These are phyloP conservation scores for Nineta flava DNA, from an alignment of 2,888 invertebrate genomes.

Conservation along the genomic window DNA sequence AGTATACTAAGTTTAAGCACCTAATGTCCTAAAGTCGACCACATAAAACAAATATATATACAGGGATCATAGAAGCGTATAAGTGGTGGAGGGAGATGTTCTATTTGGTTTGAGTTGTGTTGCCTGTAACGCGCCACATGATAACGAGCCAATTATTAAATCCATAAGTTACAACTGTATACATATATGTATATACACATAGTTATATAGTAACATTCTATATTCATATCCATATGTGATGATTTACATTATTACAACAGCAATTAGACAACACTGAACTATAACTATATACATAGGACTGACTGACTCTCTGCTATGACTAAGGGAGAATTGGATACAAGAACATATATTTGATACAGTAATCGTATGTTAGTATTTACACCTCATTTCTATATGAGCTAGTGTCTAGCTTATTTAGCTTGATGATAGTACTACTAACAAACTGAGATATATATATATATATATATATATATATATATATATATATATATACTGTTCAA, in stretches of 20 bases:
- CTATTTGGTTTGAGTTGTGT: background rate
- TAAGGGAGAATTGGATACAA: too few relatives aligned
- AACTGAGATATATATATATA: too few relatives aligned
- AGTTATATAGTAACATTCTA: background rate
- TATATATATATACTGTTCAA: too few relatives aligned
- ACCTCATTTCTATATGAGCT: too few relatives aligned
- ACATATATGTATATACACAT: constrained; percentile 1
- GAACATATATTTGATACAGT: too few relatives aligned
- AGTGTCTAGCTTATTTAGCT: too few relatives aligned
- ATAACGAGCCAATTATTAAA: constrained; percentile 9
- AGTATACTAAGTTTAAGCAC: too few relatives aligned
- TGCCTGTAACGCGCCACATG: background rate
- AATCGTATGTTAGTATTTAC: too few relatives aligned
- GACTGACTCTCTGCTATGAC: too few relatives aligned
- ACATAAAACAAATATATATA: constrained; percentile 1
- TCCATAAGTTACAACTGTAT: constrained; percentile 8
- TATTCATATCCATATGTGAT: constrained; percentile 1
- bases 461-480: too few relatives aligned
- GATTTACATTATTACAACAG: constrained; percentile 1
- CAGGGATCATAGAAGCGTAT: background rate
- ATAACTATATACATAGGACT: background rate
- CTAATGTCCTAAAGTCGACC: constrained; percentile 4
- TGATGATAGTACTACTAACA: too few relatives aligned
- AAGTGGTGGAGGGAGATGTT: background rate
- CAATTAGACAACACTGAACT: background rate